Evolutionary conservation across 2,113 vertebrate genomes (phyloP).

Genomic region (Nibea coibor): DNA sequence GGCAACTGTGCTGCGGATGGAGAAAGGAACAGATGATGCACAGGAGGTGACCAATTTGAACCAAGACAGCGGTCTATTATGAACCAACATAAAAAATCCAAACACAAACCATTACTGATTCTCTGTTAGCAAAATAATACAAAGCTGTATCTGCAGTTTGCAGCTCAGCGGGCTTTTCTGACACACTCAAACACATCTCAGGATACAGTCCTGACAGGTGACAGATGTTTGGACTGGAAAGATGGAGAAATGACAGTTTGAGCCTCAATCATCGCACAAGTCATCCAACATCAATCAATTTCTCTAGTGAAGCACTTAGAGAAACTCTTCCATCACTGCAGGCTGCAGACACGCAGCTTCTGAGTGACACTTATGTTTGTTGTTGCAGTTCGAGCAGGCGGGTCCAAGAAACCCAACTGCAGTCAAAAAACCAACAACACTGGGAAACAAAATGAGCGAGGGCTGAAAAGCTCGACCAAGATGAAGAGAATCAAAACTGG

Average conservation of each 20-base stretch:
- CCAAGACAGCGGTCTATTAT: neutral
- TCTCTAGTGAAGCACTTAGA: neutral
- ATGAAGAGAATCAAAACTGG: no score
- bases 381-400: neutral
- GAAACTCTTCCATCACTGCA: neutral
- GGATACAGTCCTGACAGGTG: conserved; percentile 7
- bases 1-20: neutral
- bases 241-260: conserved; percentile 20
- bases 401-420: no score
- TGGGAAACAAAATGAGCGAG: no score
- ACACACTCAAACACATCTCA: neutral
- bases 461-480: no score
- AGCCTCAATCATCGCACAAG: neutral
- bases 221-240: conserved; percentile 42
- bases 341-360: neutral
- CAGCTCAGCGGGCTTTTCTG: neutral
- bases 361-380: neutral
- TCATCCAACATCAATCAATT: conserved; percentile 7
- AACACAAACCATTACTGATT: neutral
- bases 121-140: neutral
- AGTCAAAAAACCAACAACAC: no score
- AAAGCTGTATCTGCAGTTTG: neutral
- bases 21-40: neutral
- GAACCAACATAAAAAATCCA: neutral
- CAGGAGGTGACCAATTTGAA: neutral